A percentile compares a stretch with the other conserved stretches of the same genome.
These are phyloP conservation scores for Polyergus mexicanus DNA, from an alignment of 1,140 invertebrate species.

Conservation along the genomic window DNA sequence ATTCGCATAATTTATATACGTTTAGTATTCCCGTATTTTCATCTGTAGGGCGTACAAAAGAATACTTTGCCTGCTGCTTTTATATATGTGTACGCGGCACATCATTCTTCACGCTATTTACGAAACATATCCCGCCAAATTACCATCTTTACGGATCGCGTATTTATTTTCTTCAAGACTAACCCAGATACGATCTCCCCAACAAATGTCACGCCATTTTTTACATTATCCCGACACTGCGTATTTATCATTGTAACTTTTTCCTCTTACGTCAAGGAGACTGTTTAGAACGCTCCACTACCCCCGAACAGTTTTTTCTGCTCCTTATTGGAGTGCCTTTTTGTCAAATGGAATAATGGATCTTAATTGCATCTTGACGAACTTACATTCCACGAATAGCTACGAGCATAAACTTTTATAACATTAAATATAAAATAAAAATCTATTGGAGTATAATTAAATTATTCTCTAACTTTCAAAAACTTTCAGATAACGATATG, in stretches of 20 bases:
- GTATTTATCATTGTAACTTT: slow-evolving; percentile 40
- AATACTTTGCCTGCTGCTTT: neutral
- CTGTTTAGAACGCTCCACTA: neutral
- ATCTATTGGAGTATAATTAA: slow-evolving; percentile 12
- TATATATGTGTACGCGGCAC: neutral
- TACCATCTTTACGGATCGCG: neutral
- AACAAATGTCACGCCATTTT: slow-evolving; percentile 25
- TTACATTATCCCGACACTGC: neutral
- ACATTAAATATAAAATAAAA: slow-evolving; percentile 31
- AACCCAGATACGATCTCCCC: slow-evolving; percentile 29
- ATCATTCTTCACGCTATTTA: neutral
- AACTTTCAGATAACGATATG: slow-evolving; percentile 22
- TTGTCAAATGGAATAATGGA: slow-evolving; percentile 34
- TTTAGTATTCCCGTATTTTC: neutral
- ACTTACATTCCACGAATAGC: slow-evolving; percentile 27
- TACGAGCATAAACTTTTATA: slow-evolving; percentile 20
- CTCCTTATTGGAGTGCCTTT: neutral
- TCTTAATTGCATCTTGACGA: slow-evolving; percentile 17
- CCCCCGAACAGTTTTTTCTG: neutral
- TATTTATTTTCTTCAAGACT: slow-evolving; percentile 38
- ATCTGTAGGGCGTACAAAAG: neutral
- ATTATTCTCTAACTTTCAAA: neutral
- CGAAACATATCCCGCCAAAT: slow-evolving; percentile 34
- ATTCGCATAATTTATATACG: slow-evolving; percentile 7
- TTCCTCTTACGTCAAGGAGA: neutral